A percentile compares a stretch with the other conserved stretches of the same genome.
Evolutionary conservation across 2,888 invertebrate species (phyloP).

Genomic region (Xestia rhomboidea): DNA sequence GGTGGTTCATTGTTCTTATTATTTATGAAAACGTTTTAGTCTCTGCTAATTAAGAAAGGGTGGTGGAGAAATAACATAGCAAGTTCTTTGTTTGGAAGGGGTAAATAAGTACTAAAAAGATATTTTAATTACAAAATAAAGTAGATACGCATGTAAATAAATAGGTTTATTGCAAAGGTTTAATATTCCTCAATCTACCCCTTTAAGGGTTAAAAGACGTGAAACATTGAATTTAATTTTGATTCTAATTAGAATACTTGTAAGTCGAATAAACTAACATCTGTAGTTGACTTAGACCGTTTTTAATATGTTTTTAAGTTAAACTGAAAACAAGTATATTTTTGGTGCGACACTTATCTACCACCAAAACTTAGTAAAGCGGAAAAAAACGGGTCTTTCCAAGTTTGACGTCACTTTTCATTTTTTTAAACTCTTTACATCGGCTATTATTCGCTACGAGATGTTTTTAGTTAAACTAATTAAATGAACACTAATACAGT

Average conservation of each 20-base stretch:
- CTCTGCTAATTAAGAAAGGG: not conserved
- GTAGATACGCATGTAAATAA: not conserved
- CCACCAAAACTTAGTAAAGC: not conserved
- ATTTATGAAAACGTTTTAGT: not conserved
- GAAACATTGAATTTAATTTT: not conserved
- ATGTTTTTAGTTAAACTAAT: not conserved
- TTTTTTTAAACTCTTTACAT: not conserved
- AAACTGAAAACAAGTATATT: not conserved
- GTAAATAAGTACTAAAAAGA: not conserved
- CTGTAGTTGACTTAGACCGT: not conserved
- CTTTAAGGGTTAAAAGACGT: not conserved
- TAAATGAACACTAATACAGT: not conserved
- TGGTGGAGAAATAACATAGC: not conserved
- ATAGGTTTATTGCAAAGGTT: not conserved
- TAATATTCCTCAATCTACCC: not conserved
- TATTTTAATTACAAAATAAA: not conserved
- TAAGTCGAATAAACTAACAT: not conserved
- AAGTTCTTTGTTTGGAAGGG: not conserved
- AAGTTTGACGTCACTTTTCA: not conserved
- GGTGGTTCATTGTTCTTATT: conserved; percentile 11
- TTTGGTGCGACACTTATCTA: not conserved
- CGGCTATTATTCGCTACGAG: not conserved
- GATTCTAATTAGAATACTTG: not conserved
- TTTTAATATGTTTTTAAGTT: not conserved
- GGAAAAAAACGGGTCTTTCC: not conserved